These are phyloP conservation scores for Oncorhynchus mykiss DNA, from an alignment of 2,113 vertebrate genomes.

Conservation along the genomic window DNA sequence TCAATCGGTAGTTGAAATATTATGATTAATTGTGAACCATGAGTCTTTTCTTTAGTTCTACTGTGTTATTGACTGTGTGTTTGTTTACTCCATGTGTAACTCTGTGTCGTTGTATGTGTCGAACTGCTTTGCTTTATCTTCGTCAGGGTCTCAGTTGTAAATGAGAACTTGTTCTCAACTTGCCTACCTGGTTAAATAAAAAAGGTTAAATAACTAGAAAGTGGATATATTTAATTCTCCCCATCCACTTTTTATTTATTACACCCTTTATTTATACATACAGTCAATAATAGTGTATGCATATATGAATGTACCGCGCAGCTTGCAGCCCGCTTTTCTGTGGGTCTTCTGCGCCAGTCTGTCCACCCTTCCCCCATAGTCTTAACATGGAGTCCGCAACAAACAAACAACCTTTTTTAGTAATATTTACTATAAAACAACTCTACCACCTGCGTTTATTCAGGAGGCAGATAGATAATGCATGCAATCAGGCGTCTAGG, in stretches of 20 bases:
- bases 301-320: conserved; percentile 66
- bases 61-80: too few relatives aligned
- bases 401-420: conserved; percentile 49
- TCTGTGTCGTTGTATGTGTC: too few relatives aligned
- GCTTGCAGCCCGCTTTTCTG: conserved; percentile 44
- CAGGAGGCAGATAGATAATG: neutral
- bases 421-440: conserved; percentile 42
- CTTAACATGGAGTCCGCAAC: conserved; percentile 86
- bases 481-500: neutral
- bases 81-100: too few relatives aligned
- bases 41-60: conserved; percentile 35
- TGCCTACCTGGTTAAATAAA: too few relatives aligned
- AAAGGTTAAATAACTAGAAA: too few relatives aligned
- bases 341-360: conserved; percentile 66
- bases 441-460: neutral
- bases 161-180: too few relatives aligned
- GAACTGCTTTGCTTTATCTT: too few relatives aligned
- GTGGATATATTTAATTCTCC: neutral
- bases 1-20: neutral
- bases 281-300: too few relatives aligned
- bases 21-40: conserved; percentile 49
- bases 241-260: too few relatives aligned
- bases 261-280: too few relatives aligned
- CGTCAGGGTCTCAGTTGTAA: too few relatives aligned
- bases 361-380: conserved; percentile 77